Base-by-base conservation (phyloP, 2,113 vertebrate genomes). In the Rhineura floridana region DNA sequence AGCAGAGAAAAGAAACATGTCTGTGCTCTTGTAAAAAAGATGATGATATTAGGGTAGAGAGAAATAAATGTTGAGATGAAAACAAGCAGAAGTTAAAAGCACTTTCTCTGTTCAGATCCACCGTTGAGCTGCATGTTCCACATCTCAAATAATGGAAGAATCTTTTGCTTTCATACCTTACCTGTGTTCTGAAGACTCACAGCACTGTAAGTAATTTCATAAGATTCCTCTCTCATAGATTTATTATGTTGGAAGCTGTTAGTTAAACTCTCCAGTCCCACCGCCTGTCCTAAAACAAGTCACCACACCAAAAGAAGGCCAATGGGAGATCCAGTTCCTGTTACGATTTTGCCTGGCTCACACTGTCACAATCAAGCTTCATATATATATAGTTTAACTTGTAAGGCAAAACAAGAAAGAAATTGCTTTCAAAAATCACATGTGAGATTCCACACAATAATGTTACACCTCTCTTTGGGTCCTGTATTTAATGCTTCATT, bases 151-250 rank as follows among this genome's bases (percentile, higher is more conserved):
- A 0, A 36, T 59, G 83, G 36, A 59, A 13, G 12, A 13, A 52
- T 6, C 9, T 30, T 2, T 83, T 8, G 8, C 21, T 23, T 55
- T 55, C 50, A 25, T 17, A 30, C 62, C 69, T 62, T 3, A 52
- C 5, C 2, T 17, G 36, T 19, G 25, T 75, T 44, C 17, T 21
- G 25, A 85, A 62, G 70, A 73, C 36, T 75, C 28, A 28, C 28
- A 30, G 39, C n/a, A 42, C 28, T 33, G 83, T 85, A 85, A 85
- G 83, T 85, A 85, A 85, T 42, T 59, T 42, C 7, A 4, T 85
- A 59, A 44, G 17, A 52, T 12, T 67, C 7, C 12, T 12, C n/a
- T 75, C 25, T 42, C 25, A 44, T 59, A 62, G 13, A 42, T 33
- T 44, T 44, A 59, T 44, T 17, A 28, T 33, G 19, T 6, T 19